Evolutionary conservation across 2,888 invertebrate species (phyloP).

Genomic region (Platerodrilus igneus): DNA sequence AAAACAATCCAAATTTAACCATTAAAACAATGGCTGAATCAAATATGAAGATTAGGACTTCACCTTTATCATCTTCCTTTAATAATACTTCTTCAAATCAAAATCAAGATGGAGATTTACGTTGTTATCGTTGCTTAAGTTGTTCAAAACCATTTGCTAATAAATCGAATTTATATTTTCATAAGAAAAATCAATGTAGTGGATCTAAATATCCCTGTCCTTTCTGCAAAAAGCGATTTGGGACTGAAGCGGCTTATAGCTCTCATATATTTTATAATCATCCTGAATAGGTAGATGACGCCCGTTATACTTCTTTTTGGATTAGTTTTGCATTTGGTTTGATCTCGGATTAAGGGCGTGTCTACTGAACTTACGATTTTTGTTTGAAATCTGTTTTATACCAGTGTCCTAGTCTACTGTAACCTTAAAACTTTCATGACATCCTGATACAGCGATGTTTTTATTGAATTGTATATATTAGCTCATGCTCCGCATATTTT

Average conservation of each 20-base stretch:
- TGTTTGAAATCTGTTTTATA: no score
- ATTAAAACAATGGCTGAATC: constrained; percentile 36
- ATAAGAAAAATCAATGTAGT: constrained; percentile 47
- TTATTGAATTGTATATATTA: no score
- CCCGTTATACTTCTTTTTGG: no score
- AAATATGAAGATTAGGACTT: no score
- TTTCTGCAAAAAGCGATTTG: constrained; percentile 48
- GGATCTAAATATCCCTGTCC: constrained; percentile 48
- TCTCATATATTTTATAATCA: constrained; percentile 49
- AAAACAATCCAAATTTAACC: constrained; percentile 46
- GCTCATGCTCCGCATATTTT: no score
- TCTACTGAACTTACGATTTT: no score
- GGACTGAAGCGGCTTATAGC: constrained; percentile 48
- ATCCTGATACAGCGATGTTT: no score
- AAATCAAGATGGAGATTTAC: constrained; percentile 29
- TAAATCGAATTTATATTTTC: constrained; percentile 47
- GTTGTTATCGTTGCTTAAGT: constrained; percentile 45
- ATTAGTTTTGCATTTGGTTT: no score
- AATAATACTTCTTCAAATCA: not conserved
- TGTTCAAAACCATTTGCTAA: constrained; percentile 46
- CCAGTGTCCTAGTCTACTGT: no score
- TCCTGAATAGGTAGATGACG: constrained; percentile 45
- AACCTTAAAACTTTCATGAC: no score
- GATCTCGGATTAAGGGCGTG: no score
- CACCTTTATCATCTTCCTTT: no score